These are phyloP conservation scores for Drosophila neutralis DNA, from an alignment of 2,888 invertebrate species.

Conservation along the genomic window DNA sequence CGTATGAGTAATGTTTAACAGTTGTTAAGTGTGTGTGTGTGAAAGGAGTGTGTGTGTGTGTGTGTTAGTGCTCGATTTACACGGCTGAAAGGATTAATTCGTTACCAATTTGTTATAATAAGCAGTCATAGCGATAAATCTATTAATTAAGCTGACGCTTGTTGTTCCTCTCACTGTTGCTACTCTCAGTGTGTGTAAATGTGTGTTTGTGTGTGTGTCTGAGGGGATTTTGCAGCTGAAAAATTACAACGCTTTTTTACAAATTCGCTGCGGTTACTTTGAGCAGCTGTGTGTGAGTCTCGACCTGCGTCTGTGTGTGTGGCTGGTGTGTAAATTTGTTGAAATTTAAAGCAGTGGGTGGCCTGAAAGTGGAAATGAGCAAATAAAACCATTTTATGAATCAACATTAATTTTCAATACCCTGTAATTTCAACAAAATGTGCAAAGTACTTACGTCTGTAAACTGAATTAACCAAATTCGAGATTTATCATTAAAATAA, in stretches of 20 bases:
- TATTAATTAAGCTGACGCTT: conserved; percentile 83
- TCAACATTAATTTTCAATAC: conserved; percentile 50
- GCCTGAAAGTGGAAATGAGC: conserved; percentile 69
- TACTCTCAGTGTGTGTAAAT: neutral
- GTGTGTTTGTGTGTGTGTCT: conserved; percentile 18
- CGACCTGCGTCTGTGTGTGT: conserved; percentile 20
- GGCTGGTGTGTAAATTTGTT: conserved; percentile 72
- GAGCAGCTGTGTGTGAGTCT: conserved; percentile 42
- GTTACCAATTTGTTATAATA: conserved; percentile 83
- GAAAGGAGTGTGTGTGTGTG: neutral
- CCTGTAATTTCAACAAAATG: neutral
- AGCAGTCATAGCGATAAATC: conserved; percentile 82
- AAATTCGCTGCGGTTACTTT: conserved; percentile 63
- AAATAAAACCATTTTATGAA: conserved; percentile 62
- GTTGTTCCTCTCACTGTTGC: conserved; percentile 49
- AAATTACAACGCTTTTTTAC: conserved; percentile 63
- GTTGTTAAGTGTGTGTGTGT: conserved; percentile 13
- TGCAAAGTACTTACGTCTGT: conserved; percentile 1
- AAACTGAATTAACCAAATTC: neutral
- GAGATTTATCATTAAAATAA: neutral
- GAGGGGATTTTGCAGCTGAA: conserved; percentile 61
- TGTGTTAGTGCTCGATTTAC: conserved; percentile 61
- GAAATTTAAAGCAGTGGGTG: conserved; percentile 80
- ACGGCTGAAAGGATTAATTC: conserved; percentile 84
- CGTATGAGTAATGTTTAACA: conserved; percentile 68